phyloP scores from a whole-genome alignment of 2,888 invertebrate genomes.

The Lepidocyrtoides sp. region DNA sequence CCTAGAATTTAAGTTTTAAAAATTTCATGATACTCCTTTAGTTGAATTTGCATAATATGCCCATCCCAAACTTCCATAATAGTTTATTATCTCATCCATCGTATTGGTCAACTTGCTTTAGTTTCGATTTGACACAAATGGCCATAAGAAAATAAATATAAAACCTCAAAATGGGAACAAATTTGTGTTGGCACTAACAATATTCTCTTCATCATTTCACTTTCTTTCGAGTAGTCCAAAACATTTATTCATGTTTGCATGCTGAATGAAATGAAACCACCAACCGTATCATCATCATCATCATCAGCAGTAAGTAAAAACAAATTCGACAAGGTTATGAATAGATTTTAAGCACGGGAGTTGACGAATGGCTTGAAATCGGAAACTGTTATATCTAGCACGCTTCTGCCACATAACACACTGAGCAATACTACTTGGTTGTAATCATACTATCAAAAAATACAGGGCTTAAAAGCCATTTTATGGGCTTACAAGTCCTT shows the following conservation, averaged over 20 bases:
- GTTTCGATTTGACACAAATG: too few relatives aligned
- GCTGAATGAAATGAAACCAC: neutral
- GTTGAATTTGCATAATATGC: too few relatives aligned
- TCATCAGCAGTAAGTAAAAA: neutral
- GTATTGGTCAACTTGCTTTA: too few relatives aligned
- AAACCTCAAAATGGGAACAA: too few relatives aligned
- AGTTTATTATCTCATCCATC: too few relatives aligned
- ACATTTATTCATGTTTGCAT: neutral
- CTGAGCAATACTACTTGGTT: neutral
- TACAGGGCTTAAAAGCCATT: neutral
- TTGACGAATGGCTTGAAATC: constrained; percentile 78
- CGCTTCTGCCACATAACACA: neutral
- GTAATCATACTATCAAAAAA: neutral
- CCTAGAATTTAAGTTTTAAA: too few relatives aligned
- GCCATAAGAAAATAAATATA: too few relatives aligned
- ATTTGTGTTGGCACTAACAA: too few relatives aligned
- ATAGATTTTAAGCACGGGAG: constrained; percentile 76
- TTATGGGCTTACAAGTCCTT: constrained; percentile 11
- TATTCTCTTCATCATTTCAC: constrained; percentile 9
- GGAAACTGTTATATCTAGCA: constrained; percentile 73
- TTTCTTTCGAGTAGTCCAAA: neutral
- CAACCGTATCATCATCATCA: neutral
- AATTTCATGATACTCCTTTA: too few relatives aligned
- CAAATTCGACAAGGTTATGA: constrained; percentile 68
- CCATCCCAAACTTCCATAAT: too few relatives aligned